Evolutionary conservation across 1,140 invertebrate species (phyloP), one percentile per base, ranked within the genome.

Genomic region (Cephus cinctus): DNA sequence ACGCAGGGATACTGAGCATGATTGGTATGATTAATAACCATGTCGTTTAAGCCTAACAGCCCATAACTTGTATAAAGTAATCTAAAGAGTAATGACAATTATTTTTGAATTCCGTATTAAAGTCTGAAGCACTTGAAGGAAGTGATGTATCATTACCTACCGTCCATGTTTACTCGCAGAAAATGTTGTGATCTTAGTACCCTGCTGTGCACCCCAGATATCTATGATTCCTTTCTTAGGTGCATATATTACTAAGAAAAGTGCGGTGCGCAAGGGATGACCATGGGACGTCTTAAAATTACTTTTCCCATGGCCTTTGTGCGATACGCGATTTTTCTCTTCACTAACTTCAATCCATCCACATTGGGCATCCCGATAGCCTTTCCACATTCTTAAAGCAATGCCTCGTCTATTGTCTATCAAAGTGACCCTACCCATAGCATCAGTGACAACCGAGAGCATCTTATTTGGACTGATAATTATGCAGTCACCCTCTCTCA

Each of bases 291-390:
- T 44, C 48, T 67, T 72, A 20, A 75, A 67, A 18, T 69, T 67
- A 27, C 71, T 71, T 63, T 74, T 78, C 39, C 57, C 71, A 39
- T 75, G 63, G 46, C 65, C 58, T 49, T 79, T 77, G 47, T 60
- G 60, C 52, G 58, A 50, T 46, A 58, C 57, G 3, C 65, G 62
- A 54, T 68, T 60, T 25, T 78, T 79, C 54, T 85, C 83, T 63
- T 90, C 87, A 5, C 79, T 67, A 23, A 88, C 87, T 76, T 91
- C 85, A 30, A 96, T 77, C 85, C 95, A 98, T 5, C 87, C 88
- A 75, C 89, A 93, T 65, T 97, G 90, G 5, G 94, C 93, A 75
- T 97, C 90, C 47, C 94, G 78, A 68, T 96, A 98, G 6, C 94
- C 95, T 80, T 97, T 97, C 81, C 93, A 96, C 69, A 96, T 87